These are phyloP conservation scores for Drosophila ogumai DNA, from an alignment of 1,140 invertebrate species.

Conservation along the genomic window DNA sequence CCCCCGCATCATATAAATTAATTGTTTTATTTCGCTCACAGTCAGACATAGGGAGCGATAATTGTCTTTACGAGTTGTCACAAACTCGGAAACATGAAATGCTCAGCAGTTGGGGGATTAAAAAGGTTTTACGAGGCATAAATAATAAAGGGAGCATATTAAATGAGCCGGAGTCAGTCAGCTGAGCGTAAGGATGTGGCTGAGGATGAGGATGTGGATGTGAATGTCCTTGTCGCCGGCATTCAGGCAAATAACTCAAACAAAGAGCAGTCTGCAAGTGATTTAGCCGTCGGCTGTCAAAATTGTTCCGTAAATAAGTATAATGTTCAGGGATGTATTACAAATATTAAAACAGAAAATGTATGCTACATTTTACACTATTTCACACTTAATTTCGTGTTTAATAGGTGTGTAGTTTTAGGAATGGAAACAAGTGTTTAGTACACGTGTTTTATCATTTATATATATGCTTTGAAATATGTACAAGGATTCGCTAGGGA, in stretches of 20 bases:
- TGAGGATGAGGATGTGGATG: constrained; percentile 7
- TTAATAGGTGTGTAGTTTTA: background rate
- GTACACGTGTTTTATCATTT: background rate
- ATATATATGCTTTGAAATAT: no score
- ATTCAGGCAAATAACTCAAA: constrained; percentile 49
- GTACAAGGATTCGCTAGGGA: background rate
- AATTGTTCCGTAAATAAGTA: constrained; percentile 18
- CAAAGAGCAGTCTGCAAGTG: constrained; percentile 34
- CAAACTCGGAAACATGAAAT: constrained; percentile 42
- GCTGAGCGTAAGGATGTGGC: constrained; percentile 18
- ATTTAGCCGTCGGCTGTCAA: constrained; percentile 16
- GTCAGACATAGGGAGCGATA: constrained; percentile 33
- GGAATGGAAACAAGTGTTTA: background rate
- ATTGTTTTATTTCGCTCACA: constrained; percentile 42
- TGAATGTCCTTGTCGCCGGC: constrained; percentile 30
- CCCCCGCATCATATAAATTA: constrained; percentile 34
- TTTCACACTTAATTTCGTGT: constrained; percentile 11
- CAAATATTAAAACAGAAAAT: background rate
- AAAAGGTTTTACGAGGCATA: constrained; percentile 58
- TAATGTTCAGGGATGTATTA: constrained; percentile 11
- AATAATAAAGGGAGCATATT: constrained; percentile 58
- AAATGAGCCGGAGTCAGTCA: constrained; percentile 45
- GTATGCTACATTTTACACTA: constrained; percentile 11
- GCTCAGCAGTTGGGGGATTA: constrained; percentile 12
- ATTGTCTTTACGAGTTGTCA: constrained; percentile 53